Percentiles rank a stretch among this genome's conserved stretches.
Evolutionary conservation across 2,888 invertebrate genomes (phyloP).

Genomic region (Polylopha cassiicola): DNA sequence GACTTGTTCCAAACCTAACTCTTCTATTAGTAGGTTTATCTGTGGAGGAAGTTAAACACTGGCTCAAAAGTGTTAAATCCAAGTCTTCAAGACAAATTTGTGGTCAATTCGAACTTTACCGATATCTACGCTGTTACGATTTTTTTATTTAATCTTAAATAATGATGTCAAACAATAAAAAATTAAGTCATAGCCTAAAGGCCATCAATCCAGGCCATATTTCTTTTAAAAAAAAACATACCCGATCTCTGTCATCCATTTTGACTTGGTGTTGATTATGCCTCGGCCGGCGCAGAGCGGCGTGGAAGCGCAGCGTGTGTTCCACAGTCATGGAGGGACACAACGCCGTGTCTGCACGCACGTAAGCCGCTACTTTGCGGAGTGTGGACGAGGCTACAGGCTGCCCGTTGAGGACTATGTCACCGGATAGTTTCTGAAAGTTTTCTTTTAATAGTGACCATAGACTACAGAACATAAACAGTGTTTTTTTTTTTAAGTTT

Average conservation of each 20-base stretch:
- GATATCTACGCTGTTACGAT: too few species aligned
- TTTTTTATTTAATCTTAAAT: too few species aligned
- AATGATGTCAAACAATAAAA: too few species aligned
- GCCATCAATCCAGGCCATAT: too few species aligned
- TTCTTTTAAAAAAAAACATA: conserved; percentile 44
- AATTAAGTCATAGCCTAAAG: too few species aligned
- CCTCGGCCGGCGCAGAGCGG: conserved; percentile 82
- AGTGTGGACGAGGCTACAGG: conserved; percentile 84
- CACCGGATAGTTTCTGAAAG: conserved; percentile 80
- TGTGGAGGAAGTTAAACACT: conserved; percentile 53
- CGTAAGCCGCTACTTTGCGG: conserved; percentile 84
- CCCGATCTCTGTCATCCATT: conserved; percentile 85
- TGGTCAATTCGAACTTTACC: too few species aligned
- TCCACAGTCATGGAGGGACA: conserved; percentile 93
- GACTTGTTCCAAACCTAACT: conserved; percentile 93
- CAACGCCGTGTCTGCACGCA: conserved; percentile 85
- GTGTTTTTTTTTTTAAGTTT: too few species aligned
- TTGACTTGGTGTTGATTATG: conserved; percentile 79
- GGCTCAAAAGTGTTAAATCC: too few species aligned
- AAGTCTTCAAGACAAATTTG: too few species aligned
- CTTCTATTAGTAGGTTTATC: conserved; percentile 93
- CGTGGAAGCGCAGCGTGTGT: conserved; percentile 91
- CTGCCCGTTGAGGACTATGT: conserved; percentile 92
- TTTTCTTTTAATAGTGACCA: neutral
- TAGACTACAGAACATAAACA: too few species aligned